Conservation (phyloP, 2,888 invertebrate species). For the Megalurothrips usitatus region DNA sequence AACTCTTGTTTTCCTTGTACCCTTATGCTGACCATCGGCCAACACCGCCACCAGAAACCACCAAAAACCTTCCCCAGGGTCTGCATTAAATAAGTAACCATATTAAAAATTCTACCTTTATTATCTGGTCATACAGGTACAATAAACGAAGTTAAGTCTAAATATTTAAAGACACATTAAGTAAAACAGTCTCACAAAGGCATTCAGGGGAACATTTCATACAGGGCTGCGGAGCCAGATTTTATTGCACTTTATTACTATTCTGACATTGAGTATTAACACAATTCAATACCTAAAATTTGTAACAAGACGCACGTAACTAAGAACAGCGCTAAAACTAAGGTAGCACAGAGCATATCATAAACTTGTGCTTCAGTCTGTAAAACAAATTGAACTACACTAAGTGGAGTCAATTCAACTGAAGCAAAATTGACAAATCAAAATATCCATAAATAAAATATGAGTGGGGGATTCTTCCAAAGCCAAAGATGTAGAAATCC, state of each 20-base stretch:
- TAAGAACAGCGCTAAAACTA: background rate
- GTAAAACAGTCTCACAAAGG: slow-evolving; percentile 7
- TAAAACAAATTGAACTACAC: background rate
- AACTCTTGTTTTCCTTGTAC: no score
- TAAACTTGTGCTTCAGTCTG: background rate
- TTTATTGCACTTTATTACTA: background rate
- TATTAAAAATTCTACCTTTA: background rate
- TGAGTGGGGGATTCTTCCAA: background rate
- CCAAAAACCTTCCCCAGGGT: no score
- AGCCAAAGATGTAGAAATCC: background rate
- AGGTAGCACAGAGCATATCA: background rate
- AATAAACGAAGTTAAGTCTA: background rate
- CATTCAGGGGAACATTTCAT: background rate
- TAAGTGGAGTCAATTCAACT: background rate
- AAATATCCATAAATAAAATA: background rate
- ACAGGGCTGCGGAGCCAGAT: background rate
- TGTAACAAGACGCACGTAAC: no score
- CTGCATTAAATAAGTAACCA: no score
- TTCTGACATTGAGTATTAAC: background rate
- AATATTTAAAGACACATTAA: background rate
- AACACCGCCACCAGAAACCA: no score
- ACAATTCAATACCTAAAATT: background rate
- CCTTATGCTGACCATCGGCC: no score
- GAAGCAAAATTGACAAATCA: background rate
- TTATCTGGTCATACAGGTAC: slow-evolving; percentile 1